Percentiles rank a stretch among this genome's conserved stretches.
phyloP scores from a whole-genome alignment of 1,140 invertebrate species.

The Matsumurasca onukii region DNA sequence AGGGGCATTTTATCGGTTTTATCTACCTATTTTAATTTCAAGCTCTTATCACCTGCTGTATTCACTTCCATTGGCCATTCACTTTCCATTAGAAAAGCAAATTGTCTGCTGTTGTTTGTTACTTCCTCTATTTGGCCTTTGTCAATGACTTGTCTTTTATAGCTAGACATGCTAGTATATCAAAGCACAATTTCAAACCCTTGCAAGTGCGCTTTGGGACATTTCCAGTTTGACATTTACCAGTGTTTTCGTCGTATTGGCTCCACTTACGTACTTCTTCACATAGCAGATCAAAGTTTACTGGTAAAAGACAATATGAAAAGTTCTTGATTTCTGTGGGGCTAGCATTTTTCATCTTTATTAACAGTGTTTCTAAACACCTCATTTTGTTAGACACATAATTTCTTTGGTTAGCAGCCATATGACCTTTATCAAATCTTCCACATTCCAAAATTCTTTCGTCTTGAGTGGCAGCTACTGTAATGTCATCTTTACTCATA shows the following conservation, averaged over 20 bases:
- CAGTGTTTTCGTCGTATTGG: neutral
- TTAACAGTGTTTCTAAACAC: neutral
- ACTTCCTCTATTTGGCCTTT: neutral
- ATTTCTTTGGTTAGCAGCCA: neutral
- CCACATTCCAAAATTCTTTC: no score
- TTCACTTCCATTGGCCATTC: neutral
- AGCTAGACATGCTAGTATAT: neutral
- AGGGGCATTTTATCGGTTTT: neutral
- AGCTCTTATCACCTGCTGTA: neutral
- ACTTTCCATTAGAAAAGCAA: neutral
- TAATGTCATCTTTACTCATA: no score
- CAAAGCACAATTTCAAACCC: neutral
- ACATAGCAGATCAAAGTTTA: neutral
- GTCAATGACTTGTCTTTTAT: neutral
- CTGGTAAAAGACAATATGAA: neutral
- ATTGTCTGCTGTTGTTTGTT: neutral
- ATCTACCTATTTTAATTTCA: neutral
- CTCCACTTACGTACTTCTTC: neutral
- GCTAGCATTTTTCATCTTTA: slow-evolving; percentile 1
- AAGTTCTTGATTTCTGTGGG: neutral
- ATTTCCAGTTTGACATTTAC: neutral
- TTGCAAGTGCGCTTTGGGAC: neutral
- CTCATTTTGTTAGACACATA: neutral
- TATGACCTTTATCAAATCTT: no score
- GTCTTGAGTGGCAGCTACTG: no score